Evolutionary conservation across 2,888 invertebrate species (phyloP), one percentile per base, ranked within the genome.

Genomic region (Conchocele bisecta): DNA sequence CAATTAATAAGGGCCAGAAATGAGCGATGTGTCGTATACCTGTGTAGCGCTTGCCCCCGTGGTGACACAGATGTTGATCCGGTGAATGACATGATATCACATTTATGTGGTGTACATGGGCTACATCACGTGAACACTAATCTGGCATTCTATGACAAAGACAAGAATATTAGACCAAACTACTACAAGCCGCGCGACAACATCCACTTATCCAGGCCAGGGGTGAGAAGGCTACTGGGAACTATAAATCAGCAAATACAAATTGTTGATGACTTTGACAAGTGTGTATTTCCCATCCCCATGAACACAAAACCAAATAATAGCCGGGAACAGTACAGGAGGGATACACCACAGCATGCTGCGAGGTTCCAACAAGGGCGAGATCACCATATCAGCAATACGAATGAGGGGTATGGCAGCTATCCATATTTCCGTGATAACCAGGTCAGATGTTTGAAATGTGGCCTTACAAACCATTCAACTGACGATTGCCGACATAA

Each of bases 161-260:
- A 48, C 28, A 13, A 48, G 5, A 13, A 48, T n/a, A 28, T 48
- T 2, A 28, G 48, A 29, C 11, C 48, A 28, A 28, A 48, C 28
- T 48, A 29, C 28, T 48, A 48, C 17, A 48, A 48, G 31, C 28
- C 26, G 5, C 48, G 48, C n/a, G 48, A 48, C 31, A 48, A 48
- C n/a, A 28, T 48, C 4, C 48, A 48, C 48, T 17, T 48, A 6
- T 48, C 48, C 11, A 7, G 33, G 31, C 29, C 39, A 2, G 61
- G 61, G 11, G 54, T 53, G 42, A 39, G 44, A 41, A 63, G 63
- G 41, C 22, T 64, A 31, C 46, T 64, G 46, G 64, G 58, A 5
- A n/a, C n/a, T 3, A 41, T 48, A 24, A 28, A 48, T 17, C 6
- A 48, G n/a, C 15, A 15, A 13, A 9, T 48, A n/a, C n/a, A 48